Evolutionary conservation across 1,140 invertebrate species (phyloP).

Genomic region (Rhynchophorus ferrugineus): DNA sequence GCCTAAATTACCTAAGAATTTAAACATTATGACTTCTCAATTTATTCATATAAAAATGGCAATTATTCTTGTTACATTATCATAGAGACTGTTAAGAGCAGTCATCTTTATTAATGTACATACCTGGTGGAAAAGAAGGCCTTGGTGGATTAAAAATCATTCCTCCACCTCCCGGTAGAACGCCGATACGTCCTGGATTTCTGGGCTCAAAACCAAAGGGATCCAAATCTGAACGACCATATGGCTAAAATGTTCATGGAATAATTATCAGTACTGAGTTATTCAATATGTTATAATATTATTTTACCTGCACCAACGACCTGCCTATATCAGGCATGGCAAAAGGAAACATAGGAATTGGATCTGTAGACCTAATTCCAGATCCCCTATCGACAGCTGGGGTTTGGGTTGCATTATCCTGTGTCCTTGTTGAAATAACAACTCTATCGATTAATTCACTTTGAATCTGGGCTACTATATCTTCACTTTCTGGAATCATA

Average conservation of each 20-base stretch:
- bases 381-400: no score
- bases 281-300: no score
- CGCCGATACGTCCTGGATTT: slow-evolving; percentile 29
- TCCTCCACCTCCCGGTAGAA: slow-evolving; percentile 41
- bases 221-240: slow-evolving; percentile 64
- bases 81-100: no score
- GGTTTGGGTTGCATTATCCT: slow-evolving; percentile 30
- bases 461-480: slow-evolving; percentile 45
- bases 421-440: slow-evolving; percentile 32
- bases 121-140: slow-evolving; percentile 19
- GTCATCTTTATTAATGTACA: not conserved
- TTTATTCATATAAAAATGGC: no score
- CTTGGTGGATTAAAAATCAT: slow-evolving; percentile 66
- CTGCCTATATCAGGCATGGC: no score
- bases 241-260: not conserved
- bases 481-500: slow-evolving; percentile 44
- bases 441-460: slow-evolving; percentile 47
- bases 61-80: no score
- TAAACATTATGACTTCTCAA: no score
- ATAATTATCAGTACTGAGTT: not conserved
- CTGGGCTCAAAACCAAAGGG: slow-evolving; percentile 50
- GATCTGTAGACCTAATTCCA: no score
- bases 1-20: slow-evolving; percentile 23
- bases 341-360: no score
- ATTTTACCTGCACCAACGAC: no score